Conservation (phyloP, 2,113 vertebrate species). For the Scytalopus superciliaris region DNA sequence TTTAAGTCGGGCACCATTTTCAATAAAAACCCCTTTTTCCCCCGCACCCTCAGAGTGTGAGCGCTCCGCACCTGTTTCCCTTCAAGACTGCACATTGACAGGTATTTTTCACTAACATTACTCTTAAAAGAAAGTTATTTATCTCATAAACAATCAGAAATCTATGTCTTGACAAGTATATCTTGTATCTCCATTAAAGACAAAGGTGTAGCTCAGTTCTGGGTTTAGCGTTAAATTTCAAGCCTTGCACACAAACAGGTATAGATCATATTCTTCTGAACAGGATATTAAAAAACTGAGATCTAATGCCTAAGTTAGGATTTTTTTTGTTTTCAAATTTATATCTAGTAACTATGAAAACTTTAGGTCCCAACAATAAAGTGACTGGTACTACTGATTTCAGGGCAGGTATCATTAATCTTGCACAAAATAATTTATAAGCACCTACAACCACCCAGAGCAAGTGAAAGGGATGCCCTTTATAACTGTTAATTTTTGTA, state of each 20-base stretch:
- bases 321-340: not conserved
- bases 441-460: not conserved
- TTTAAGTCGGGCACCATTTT: too few species aligned
- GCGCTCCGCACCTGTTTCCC: too few species aligned
- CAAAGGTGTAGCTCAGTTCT: not conserved
- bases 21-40: too few species aligned
- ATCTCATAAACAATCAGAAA: not conserved
- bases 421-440: not conserved
- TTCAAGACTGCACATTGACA: too few species aligned
- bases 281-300: not conserved
- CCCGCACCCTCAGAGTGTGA: too few species aligned
- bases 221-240: not conserved
- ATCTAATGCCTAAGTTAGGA: fast-evolving
- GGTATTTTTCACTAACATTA: not conserved
- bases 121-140: not conserved
- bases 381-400: not conserved
- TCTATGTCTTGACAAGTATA: not conserved
- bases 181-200: not conserved
- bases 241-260: not conserved
- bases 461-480: not conserved
- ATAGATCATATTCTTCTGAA: not conserved
- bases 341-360: not conserved
- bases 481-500: not conserved
- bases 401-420: not conserved
- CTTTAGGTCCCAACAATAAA: not conserved